These are phyloP conservation scores for Augiades crinisus DNA, from an alignment of 2,888 invertebrate genomes.

Conservation along the genomic window DNA sequence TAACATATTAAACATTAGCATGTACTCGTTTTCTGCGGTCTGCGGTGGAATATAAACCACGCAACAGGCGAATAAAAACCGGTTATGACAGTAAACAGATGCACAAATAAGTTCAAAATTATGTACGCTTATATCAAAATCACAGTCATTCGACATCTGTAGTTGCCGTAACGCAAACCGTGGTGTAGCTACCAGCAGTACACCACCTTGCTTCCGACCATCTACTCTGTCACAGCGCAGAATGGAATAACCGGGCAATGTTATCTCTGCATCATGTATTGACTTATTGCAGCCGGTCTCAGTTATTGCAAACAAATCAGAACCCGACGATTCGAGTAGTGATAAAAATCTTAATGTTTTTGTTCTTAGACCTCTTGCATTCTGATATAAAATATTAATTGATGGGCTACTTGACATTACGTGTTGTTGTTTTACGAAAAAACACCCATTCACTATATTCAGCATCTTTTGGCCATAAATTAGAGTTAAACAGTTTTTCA, in stretches of 20 bases:
- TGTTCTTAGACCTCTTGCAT: conserved; percentile 1
- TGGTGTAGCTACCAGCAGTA: background rate
- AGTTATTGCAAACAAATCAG: conserved; percentile 31
- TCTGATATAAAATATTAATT: conserved; percentile 3
- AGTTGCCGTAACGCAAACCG: background rate
- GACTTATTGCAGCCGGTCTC: conserved; percentile 1
- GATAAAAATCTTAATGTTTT: background rate
- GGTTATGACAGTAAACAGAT: no score
- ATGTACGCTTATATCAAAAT: background rate
- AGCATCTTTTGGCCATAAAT: conserved; percentile 2
- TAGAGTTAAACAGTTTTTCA: background rate
- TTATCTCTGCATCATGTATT: background rate
- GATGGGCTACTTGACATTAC: background rate
- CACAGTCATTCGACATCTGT: background rate
- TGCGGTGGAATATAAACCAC: no score
- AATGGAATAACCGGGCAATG: background rate
- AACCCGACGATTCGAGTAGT: background rate
- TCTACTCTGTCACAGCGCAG: background rate
- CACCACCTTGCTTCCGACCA: background rate
- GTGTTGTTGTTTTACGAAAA: conserved; percentile 28
- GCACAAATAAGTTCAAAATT: background rate
- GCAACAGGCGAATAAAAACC: no score
- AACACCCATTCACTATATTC: conserved; percentile 5
- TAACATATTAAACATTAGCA: no score
- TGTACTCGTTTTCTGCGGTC: no score